phyloP scores from a whole-genome alignment of 1,140 invertebrate species.

The Bombus confusus region DNA sequence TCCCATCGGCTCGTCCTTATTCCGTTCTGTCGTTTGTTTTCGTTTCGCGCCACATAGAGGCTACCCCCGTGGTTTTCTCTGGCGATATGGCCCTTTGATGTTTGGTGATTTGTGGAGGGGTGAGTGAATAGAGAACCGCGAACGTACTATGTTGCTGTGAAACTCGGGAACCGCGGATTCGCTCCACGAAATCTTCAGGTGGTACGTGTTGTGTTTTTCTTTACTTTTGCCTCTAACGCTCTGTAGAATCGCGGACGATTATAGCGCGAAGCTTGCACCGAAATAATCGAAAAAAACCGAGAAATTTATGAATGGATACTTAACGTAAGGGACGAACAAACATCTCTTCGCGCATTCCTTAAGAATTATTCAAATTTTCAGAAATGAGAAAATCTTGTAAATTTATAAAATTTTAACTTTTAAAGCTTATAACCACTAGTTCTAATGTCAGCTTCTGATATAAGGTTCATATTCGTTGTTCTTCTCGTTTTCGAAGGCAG shows the following conservation, averaged over 20 bases:
- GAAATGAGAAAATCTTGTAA: background rate
- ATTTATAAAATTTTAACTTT: background rate
- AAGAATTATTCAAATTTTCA: background rate
- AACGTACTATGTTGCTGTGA: background rate
- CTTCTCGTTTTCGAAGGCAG: no score
- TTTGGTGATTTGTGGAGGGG: slow-evolving; percentile 7
- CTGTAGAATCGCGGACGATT: no score
- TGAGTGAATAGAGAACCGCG: slow-evolving; percentile 13
- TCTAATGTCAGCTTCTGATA: no score
- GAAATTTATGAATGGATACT: background rate
- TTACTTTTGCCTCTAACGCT: background rate
- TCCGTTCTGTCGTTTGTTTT: background rate
- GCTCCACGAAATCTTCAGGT: slow-evolving; percentile 15
- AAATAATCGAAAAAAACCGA: no score
- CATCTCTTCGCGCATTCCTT: no score
- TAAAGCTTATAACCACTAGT: background rate
- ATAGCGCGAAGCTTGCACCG: no score
- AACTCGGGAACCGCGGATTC: background rate
- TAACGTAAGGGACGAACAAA: background rate
- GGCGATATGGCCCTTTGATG: slow-evolving; percentile 9
- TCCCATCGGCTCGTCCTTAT: background rate
- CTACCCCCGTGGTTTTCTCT: background rate
- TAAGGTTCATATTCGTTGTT: no score
- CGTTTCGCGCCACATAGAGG: slow-evolving; percentile 13
- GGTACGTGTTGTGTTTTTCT: slow-evolving; percentile 4